phyloP scores from a whole-genome alignment of 2,888 invertebrate genomes.

The Diarsia mendica region DNA sequence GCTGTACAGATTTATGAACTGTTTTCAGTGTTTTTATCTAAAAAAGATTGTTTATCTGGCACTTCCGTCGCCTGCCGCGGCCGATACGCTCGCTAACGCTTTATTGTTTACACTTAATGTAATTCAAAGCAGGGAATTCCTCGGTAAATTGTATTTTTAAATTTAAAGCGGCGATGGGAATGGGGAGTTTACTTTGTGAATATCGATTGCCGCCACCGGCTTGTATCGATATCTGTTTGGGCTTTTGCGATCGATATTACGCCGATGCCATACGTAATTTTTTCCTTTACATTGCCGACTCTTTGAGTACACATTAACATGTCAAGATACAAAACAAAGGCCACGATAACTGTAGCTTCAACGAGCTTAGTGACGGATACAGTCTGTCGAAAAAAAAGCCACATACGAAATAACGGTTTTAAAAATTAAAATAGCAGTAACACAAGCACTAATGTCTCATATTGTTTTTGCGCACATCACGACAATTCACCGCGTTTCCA shows the following conservation, averaged over 20 bases:
- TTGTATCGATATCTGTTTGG: conserved; percentile 81
- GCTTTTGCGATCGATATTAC: conserved; percentile 86
- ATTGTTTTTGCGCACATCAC: conserved; percentile 58
- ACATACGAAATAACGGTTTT: conserved; percentile 31
- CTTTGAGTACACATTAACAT: conserved; percentile 27
- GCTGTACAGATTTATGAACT: conserved; percentile 86
- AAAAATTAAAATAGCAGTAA: conserved; percentile 26
- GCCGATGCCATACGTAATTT: conserved; percentile 83
- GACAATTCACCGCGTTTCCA: conserved; percentile 68
- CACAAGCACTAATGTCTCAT: conserved; percentile 41
- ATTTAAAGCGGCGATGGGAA: conserved; percentile 80
- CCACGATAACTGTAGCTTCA: conserved; percentile 14
- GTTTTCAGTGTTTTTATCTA: conserved; percentile 88
- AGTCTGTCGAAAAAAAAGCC: conserved; percentile 18
- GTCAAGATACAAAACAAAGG: conserved; percentile 22
- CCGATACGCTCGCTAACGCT: conserved; percentile 88
- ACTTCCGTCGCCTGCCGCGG: conserved; percentile 88
- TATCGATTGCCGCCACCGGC: conserved; percentile 81
- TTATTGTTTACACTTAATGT: conserved; percentile 90
- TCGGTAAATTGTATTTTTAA: conserved; percentile 89
- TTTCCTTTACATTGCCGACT: conserved; percentile 66
- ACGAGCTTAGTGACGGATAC: conserved; percentile 3
- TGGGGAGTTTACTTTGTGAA: conserved; percentile 81
- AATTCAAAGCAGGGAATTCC: conserved; percentile 90
- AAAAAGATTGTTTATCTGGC: conserved; percentile 90